phyloP scores from a whole-genome alignment of 2,888 invertebrate genomes.

The Apamea sordens region DNA sequence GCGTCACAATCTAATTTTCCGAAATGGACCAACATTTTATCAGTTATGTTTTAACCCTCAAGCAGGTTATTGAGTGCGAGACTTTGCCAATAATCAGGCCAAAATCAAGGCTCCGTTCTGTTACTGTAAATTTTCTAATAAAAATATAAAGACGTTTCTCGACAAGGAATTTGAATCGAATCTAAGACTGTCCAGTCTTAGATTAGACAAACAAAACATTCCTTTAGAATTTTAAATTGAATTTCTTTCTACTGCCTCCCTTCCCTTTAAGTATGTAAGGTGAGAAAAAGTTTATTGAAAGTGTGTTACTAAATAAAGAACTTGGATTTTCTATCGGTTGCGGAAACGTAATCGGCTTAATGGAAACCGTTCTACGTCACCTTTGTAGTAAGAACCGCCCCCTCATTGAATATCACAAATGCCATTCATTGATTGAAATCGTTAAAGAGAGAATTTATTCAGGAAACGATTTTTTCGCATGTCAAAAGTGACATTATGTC shows the following conservation, averaged over 20 bases:
- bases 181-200: not conserved
- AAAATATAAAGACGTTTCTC: not conserved
- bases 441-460: not conserved
- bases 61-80: not conserved
- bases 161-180: not conserved
- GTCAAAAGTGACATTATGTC: not conserved
- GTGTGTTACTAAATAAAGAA: constrained; percentile 8
- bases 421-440: constrained; percentile 28
- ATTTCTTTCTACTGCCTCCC: not conserved
- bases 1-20: not conserved
- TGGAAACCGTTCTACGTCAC: constrained; percentile 30
- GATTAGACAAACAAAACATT: constrained; percentile 3
- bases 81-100: not conserved
- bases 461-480: not conserved
- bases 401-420: constrained; percentile 29
- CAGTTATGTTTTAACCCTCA: not conserved
- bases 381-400: constrained; percentile 23
- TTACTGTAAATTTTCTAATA: not conserved
- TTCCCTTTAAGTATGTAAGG: not conserved
- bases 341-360: constrained; percentile 32
- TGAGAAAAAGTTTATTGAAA: constrained; percentile 17
- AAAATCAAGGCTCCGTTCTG: not conserved
- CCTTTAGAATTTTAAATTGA: not conserved
- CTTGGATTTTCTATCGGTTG: not conserved
- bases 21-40: not conserved